A percentile compares a stretch with the other conserved stretches of the same genome.
Evolutionary conservation across 2,113 vertebrate genomes (phyloP).

Genomic region (Cyprinodon variegatus): DNA sequence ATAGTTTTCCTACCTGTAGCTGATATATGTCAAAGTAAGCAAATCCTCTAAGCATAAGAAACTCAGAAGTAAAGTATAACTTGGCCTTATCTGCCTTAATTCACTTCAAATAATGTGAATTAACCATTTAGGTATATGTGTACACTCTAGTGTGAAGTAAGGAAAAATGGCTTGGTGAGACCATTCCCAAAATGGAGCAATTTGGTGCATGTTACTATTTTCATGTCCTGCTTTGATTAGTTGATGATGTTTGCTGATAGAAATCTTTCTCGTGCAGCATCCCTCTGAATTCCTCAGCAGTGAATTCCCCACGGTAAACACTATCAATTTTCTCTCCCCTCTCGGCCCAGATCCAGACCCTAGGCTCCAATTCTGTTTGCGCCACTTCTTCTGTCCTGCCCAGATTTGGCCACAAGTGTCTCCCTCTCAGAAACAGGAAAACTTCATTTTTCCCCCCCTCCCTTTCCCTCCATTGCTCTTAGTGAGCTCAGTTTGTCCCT

Average conservation of each 20-base stretch:
- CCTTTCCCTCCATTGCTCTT: conserved; percentile 14
- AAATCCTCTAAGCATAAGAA: no score
- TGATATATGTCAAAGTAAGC: no score
- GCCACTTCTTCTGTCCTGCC: conserved; percentile 67
- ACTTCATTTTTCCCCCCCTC: conserved; percentile 18
- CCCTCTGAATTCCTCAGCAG: conserved; percentile 51
- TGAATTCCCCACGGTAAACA: conserved; percentile 76
- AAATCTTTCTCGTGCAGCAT: conserved; percentile 70
- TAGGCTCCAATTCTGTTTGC: conserved; percentile 48
- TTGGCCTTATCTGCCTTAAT: no score
- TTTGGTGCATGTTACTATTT: not conserved
- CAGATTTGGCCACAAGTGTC: conserved; percentile 75
- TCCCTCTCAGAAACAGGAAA: conserved; percentile 65
- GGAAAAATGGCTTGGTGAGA: not conserved
- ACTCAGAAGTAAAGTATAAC: no score
- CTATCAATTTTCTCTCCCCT: conserved; percentile 63
- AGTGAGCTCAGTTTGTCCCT: conserved; percentile 21
- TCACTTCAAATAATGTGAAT: not conserved
- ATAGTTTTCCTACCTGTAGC: no score
- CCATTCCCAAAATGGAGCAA: no score
- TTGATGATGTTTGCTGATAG: conserved; percentile 43
- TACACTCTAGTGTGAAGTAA: not conserved
- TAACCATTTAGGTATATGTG: not conserved
- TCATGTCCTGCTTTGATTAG: conserved; percentile 6
- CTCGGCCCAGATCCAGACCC: conserved; percentile 57